These are phyloP conservation scores for Echinops telfairi DNA, from an alignment of 2,113 vertebrate genomes.

Conservation along the genomic window DNA sequence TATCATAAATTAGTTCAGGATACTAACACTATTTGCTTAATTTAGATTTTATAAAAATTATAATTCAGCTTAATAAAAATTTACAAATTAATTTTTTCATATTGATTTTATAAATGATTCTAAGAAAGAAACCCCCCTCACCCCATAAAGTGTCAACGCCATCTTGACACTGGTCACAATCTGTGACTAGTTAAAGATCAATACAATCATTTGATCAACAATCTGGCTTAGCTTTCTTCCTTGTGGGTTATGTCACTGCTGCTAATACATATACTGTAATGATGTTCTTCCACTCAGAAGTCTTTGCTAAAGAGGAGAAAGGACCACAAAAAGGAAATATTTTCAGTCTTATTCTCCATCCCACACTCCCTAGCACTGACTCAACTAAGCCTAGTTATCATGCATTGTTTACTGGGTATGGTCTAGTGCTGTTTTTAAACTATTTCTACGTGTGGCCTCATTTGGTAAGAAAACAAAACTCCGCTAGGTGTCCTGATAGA, in stretches of 20 bases:
- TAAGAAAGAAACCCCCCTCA: neutral
- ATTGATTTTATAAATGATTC: neutral
- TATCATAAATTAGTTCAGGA: conserved; percentile 1
- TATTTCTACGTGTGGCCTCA: neutral
- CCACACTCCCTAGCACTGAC: neutral
- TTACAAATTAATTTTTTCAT: conserved; percentile 34
- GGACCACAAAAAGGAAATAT: neutral
- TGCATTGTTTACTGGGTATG: neutral
- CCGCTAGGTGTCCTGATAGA: neutral
- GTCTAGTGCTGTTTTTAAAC: neutral
- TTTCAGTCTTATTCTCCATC: neutral
- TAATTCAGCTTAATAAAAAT: conserved; percentile 21
- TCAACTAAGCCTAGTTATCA: conserved; percentile 20
- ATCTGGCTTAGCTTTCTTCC: neutral
- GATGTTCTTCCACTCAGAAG: neutral
- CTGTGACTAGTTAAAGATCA: conserved; percentile 32
- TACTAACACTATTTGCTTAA: neutral
- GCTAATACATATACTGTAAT: neutral
- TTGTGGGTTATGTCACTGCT: neutral
- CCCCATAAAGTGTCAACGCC: neutral
- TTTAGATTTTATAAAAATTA: neutral
- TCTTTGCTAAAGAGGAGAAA: neutral
- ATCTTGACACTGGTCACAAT: conserved; percentile 18
- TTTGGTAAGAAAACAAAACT: conserved; percentile 4
- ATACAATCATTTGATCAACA: neutral